These are phyloP conservation scores for Notothenia coriiceps DNA, from an alignment of 2,113 vertebrate species.

Conservation along the genomic window DNA sequence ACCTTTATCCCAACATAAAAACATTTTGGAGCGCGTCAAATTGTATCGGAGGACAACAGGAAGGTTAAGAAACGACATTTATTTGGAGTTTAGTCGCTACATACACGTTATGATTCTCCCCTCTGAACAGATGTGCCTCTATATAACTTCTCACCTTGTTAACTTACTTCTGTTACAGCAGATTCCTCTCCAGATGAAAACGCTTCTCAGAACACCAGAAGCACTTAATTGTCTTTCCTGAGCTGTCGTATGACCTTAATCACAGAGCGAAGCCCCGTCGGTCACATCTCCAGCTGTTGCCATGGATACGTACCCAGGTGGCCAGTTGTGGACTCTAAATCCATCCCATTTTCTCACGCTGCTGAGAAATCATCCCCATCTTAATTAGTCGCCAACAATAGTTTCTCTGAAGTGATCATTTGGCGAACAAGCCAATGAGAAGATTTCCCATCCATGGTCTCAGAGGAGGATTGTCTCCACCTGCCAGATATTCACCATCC, in stretches of 20 bases:
- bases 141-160: neutral
- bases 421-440: conserved; percentile 37
- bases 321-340: conserved; percentile 26
- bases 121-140: neutral
- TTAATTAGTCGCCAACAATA: conserved; percentile 67
- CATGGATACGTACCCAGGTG: conserved; percentile 53
- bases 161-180: neutral
- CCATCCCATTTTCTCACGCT: conserved; percentile 56
- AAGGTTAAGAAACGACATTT: too few relatives aligned
- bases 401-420: conserved; percentile 45
- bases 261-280: conserved; percentile 26
- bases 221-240: conserved; percentile 23
- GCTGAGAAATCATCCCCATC: conserved; percentile 39
- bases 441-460: conserved; percentile 10
- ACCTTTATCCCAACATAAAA: too few relatives aligned
- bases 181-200: conserved; percentile 3
- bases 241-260: conserved; percentile 38
- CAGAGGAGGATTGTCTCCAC: neutral
- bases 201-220: neutral
- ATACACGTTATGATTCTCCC: neutral
- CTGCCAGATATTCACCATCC: conserved; percentile 14
- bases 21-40: too few relatives aligned
- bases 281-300: conserved; percentile 53
- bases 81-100: too few relatives aligned
- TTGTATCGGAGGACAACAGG: too few relatives aligned